Evolutionary conservation across 2,888 invertebrate genomes (phyloP), one percentile per base, ranked within the genome.

Genomic region (Lepas anatifera): DNA sequence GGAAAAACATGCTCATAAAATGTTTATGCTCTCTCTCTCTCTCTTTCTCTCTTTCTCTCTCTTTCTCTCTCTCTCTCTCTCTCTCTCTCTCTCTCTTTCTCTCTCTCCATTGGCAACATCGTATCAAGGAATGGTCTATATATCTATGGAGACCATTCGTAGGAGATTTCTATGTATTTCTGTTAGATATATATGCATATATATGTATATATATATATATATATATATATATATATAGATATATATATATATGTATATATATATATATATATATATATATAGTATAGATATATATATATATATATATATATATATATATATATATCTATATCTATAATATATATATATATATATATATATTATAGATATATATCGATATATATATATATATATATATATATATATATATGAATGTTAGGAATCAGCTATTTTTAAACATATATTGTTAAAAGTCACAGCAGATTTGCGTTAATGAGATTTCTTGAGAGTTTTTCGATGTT

Each of bases 251-350:
- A 46, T 43, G 18, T 43, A 43, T 18, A 43, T 43, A 43, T 43
- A 43, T 43, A 43, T 43, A 18, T 43, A 43, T 43, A 43, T 43
- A 43, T 16, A 18, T 43, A 43, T 43, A 43, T 39, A 18, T 8
- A 43, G n/a, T 43, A 43, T 43, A 43, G 11, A 43, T 43, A 43
- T 43, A 43, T 43, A 43, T 43, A 43, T 43, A 43, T 43, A 43
- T 43, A 43, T 43, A 27, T 58, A 8, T 52, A 70, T 25, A 68
- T 72, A 70, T 70, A 72, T 43, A 58, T 72, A 46, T n/a, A 69
- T 18, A 66, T 13, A 63, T 25, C n/a, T 41, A 35, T 25, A 29
- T 11, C n/a, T 11, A 43, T 37, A 18, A 13, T 39, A n/a, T 72
- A 64, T 32, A 29, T 66, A 39, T 70, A 68, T 41, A 52, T 37